These are phyloP conservation scores for Crotalus tigris DNA, from an alignment of 2,113 vertebrate genomes.

Conservation along the genomic window DNA sequence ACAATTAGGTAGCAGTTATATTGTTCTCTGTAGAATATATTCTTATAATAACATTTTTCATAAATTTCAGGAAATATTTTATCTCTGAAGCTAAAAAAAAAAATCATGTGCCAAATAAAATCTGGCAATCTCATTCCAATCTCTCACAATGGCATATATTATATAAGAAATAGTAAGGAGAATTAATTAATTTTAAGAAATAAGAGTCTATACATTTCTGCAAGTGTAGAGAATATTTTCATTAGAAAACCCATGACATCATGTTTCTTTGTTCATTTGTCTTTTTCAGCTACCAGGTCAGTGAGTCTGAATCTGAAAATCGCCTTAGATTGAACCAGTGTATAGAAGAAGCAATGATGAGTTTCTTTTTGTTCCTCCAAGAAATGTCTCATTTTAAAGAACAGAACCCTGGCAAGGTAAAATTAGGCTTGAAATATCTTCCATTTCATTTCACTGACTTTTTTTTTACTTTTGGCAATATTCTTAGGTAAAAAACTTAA, in stretches of 20 bases:
- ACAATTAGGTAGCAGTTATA: neutral
- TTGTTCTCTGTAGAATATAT: neutral
- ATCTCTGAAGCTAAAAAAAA: neutral
- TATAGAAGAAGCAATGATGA: conserved; percentile 81
- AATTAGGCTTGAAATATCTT: neutral
- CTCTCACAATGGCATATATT: neutral
- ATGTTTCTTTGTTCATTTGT: neutral
- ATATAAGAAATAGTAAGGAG: neutral
- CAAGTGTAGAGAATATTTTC: neutral
- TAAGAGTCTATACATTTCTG: neutral
- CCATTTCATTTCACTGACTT: neutral
- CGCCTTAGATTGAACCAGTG: conserved; percentile 77
- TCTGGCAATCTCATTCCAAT: neutral
- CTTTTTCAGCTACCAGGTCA: conserved; percentile 82
- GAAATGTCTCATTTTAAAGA: conserved; percentile 94
- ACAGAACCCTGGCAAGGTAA: conserved; percentile 96
- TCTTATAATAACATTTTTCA: neutral
- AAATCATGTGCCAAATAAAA: neutral
- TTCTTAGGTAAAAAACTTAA: neutral
- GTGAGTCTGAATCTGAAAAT: conserved; percentile 77
- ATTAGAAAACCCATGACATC: neutral
- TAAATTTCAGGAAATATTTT: neutral
- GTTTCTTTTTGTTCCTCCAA: conserved; percentile 85
- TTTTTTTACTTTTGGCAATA: neutral
- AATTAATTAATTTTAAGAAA: neutral